Conservation (phyloP, 2,888 invertebrate species). For the Napeogenes sylphis region DNA sequence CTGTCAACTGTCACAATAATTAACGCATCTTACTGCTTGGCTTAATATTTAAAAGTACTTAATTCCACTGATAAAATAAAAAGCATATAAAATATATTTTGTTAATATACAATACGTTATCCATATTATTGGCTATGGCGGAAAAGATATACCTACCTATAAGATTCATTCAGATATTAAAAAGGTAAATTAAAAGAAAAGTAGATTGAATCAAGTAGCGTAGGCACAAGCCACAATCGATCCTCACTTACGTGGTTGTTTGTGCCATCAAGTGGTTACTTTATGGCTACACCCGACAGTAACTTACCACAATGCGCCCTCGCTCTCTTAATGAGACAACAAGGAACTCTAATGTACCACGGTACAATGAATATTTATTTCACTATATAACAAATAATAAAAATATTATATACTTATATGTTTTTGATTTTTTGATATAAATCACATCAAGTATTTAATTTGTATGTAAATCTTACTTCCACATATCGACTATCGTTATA, state of each 20-base stretch:
- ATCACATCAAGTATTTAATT: neutral
- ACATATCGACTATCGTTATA: neutral
- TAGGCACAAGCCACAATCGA: neutral
- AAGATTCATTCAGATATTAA: too few species aligned
- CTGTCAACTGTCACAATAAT: neutral
- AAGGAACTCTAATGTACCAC: slow-evolving; percentile 57
- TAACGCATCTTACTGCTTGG: neutral
- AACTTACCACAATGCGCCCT: slow-evolving; percentile 67
- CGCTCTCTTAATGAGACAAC: slow-evolving; percentile 68
- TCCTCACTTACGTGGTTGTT: slow-evolving; percentile 47
- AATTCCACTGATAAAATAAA: slow-evolving; percentile 3
- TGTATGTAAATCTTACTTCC: neutral
- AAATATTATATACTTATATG: too few species aligned
- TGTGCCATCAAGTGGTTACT: slow-evolving; percentile 65
- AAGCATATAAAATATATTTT: slow-evolving; percentile 10
- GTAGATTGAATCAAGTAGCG: neutral
- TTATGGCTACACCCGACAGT: slow-evolving; percentile 61
- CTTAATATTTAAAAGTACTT: neutral
- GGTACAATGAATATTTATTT: slow-evolving; percentile 39
- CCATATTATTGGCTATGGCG: neutral
- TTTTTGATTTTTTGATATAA: neutral
- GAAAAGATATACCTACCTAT: too few species aligned
- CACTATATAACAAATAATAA: too few species aligned
- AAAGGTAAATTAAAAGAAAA: too few species aligned
- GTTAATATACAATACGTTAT: neutral